Conservation (phyloP, 37 sponge, comb jelly and placozoan species). For the Theonella swinhoei region DNA sequence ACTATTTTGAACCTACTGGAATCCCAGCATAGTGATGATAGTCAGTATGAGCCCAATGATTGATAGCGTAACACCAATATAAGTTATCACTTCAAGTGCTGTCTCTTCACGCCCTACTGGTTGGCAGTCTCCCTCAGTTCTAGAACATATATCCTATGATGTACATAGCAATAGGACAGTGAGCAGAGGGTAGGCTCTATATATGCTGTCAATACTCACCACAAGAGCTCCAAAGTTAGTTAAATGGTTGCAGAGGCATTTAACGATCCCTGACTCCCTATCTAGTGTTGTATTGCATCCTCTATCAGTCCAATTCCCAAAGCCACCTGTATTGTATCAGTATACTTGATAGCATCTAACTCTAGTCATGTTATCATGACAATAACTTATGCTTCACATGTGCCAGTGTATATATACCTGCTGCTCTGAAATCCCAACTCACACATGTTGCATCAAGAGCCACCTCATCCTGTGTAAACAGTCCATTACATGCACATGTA, state of each 20-base stretch:
- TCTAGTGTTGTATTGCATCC: conserved; percentile 16
- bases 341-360: too few relatives aligned
- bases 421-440: conserved; percentile 16
- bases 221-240: conserved; percentile 52
- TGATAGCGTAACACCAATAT: conserved; percentile 33
- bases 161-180: not conserved
- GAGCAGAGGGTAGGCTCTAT: not conserved
- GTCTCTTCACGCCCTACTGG: not conserved
- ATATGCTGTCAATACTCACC: conserved; percentile 1
- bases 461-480: not conserved
- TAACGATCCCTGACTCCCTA: not conserved
- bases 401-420: not conserved
- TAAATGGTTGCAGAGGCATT: conserved; percentile 38
- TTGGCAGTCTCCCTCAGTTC: not conserved
- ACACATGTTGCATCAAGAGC: conserved; percentile 1
- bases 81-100: not conserved
- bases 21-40: conserved; percentile 13
- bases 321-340: conserved; percentile 5
- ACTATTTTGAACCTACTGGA: conserved; percentile 15
- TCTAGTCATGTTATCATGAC: too few relatives aligned
- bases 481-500: too few relatives aligned
- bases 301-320: conserved; percentile 34
- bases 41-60: conserved; percentile 24
- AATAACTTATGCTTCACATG: not conserved
- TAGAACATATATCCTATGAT: not conserved